These are phyloP conservation scores for Solenodon paradoxus DNA, from an alignment of 2,113 vertebrate species.

Conservation along the genomic window DNA sequence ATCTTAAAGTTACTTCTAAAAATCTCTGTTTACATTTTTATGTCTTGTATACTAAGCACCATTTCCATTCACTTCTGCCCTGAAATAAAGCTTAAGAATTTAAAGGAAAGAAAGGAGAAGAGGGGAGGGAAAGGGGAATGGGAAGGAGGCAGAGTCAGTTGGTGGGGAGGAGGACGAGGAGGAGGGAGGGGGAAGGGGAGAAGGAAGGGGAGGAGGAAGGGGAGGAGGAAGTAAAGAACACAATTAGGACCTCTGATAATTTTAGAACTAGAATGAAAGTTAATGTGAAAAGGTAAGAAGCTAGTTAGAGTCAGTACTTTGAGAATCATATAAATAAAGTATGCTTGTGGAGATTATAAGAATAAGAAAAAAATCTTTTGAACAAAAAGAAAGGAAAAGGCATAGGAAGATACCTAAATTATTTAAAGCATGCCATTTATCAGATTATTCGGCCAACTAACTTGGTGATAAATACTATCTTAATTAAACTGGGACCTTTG, in stretches of 20 bases:
- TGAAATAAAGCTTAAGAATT: not conserved
- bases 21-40: not conserved
- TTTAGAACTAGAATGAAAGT: not conserved
- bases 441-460: not conserved
- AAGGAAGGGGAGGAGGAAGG: accelerated
- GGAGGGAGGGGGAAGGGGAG: no score
- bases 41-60: not conserved
- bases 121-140: not conserved
- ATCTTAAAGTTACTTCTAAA: not conserved
- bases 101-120: not conserved
- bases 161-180: no score
- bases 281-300: not conserved
- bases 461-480: not conserved
- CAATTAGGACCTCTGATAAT: not conserved
- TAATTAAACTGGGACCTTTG: not conserved
- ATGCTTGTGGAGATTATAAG: not conserved
- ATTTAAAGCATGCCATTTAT: not conserved
- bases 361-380: not conserved
- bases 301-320: not conserved
- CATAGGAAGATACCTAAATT: not conserved
- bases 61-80: not conserved
- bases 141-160: no score
- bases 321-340: not conserved
- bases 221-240: no score
- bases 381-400: not conserved